phyloP scores from a whole-genome alignment of 2,888 invertebrate species.

The Oscheius sp. region DNA sequence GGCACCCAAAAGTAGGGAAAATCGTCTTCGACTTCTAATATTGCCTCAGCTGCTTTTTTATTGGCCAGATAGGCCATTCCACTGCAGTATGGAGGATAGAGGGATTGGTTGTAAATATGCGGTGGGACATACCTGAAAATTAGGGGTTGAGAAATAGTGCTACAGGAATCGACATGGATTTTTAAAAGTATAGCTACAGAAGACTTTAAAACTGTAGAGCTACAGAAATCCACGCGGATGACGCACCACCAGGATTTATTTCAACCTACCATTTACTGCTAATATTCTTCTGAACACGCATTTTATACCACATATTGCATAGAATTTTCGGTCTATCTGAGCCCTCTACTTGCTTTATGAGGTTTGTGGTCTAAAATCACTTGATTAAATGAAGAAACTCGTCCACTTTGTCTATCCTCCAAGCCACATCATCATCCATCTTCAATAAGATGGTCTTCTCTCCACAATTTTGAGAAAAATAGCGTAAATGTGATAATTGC shows the following conservation, averaged over 20 bases:
- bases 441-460: background rate
- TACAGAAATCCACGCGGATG: too few species aligned
- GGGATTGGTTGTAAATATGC: background rate
- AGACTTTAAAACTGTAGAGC: too few species aligned
- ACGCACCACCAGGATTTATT: too few species aligned
- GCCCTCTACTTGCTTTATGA: background rate
- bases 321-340: background rate
- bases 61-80: slow-evolving; percentile 14
- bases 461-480: slow-evolving; percentile 5
- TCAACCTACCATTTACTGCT: slow-evolving; percentile 1
- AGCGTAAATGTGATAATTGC: slow-evolving; percentile 12
- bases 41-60: background rate
- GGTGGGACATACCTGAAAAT: slow-evolving; percentile 5
- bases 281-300: background rate
- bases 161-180: too few species aligned
- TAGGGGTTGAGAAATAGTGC: background rate
- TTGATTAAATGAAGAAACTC: too few species aligned
- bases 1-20: slow-evolving; percentile 13
- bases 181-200: too few species aligned
- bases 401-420: slow-evolving; percentile 6
- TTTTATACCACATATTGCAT: background rate
- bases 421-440: slow-evolving; percentile 16
- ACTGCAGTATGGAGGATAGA: slow-evolving; percentile 14
- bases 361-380: background rate
- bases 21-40: background rate